phyloP scores from a whole-genome alignment of 2,113 vertebrate species.

The Panurus biarmicus region DNA sequence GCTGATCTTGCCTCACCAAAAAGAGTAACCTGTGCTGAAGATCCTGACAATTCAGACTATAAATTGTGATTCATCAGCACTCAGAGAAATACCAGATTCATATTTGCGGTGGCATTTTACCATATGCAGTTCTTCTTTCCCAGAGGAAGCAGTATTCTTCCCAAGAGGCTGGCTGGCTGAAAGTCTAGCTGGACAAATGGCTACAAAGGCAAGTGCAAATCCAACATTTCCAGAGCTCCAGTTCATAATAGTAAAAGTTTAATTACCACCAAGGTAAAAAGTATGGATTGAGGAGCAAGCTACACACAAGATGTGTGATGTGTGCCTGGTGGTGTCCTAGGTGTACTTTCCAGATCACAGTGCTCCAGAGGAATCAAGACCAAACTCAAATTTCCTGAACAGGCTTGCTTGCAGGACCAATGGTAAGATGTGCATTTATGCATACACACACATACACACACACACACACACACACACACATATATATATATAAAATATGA shows the following conservation, averaged over 20 bases:
- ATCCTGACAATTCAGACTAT: background rate
- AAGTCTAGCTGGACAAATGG: background rate
- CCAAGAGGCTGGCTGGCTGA: background rate
- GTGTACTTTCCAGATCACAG: background rate
- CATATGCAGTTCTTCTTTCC: background rate
- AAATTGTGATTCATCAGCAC: background rate
- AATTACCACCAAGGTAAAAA: background rate
- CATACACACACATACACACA: too few species aligned
- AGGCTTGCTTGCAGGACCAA: background rate
- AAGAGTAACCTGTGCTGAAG: background rate
- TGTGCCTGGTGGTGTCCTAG: background rate
- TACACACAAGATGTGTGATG: background rate
- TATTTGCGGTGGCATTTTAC: background rate
- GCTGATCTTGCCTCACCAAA: background rate
- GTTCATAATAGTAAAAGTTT: background rate
- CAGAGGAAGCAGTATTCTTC: background rate
- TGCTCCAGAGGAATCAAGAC: background rate
- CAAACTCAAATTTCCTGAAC: background rate
- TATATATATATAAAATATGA: too few species aligned
- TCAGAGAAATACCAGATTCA: background rate
- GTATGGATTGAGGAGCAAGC: background rate
- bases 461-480: too few species aligned
- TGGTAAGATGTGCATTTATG: background rate
- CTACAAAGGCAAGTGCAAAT: background rate
- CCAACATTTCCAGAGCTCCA: background rate